Base-by-base conservation (phyloP, 2,113 vertebrate species). In the Uria aalge region DNA sequence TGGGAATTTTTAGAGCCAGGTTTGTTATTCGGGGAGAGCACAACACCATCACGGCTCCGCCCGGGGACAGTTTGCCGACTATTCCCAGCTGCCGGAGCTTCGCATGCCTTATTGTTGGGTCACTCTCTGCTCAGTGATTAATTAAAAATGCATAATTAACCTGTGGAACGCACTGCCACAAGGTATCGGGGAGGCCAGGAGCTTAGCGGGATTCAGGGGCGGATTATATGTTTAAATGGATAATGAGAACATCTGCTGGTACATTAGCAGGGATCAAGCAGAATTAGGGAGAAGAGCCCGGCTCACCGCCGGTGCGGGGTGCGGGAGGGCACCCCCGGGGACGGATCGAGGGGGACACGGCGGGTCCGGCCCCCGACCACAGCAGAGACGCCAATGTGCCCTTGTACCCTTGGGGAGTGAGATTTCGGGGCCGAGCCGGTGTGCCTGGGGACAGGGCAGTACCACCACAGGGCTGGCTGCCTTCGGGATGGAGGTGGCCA, bases 221-320 rank as follows among this genome's bases (percentile, higher is more conserved):
- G 96, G 95, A 97, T 97, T 97, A 95, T 96, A 93, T 73, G 63
- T 96, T 95, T 95, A 96, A 96, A 91, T 94, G 97, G 96, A 97
- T 97, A 97, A 97, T 83, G 89, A 95, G 94, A 97, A 95, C 95
- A 97, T 97, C 97, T 97, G 95, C 95, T 73, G 90, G 69, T 52
- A 94, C 95, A 91, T 97, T 95, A 96, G 75, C 71, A 63, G 81
- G 91, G 95, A 97, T 96, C 87, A 97, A 91, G 95, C 30, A 83
- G 96, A 94, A 93, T 96, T 96, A 96, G 71, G 95, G 81, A 96
- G 79, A 89, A 66, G 74, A 96, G 71, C 89, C 88, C 19, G 4
- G 92, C 92, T 88, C 3, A 1, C 5, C 0, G 7, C 72, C 2
- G 0, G 63, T 22, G 7, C 13, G 0, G 85, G 85, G 82, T 32